Base-by-base conservation (phyloP, 64 coral and sea anemone species). In the Stichodactyla mertensii region DNA sequence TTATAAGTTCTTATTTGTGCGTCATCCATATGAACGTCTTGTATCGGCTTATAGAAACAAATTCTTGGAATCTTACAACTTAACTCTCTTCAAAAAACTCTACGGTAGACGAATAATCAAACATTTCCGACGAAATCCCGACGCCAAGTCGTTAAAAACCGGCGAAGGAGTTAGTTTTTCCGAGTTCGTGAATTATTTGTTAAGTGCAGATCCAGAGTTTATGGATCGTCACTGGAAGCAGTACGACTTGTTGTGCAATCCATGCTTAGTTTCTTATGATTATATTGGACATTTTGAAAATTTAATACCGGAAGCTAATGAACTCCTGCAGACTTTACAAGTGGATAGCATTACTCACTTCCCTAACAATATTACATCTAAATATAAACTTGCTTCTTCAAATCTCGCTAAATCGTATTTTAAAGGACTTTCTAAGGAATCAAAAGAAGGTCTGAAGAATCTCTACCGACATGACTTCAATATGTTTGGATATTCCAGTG, bases 21-120 rank as follows among this genome's bases (percentile, higher is more conserved):
- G 96, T 6, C 92, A 98, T 77, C 96, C 96, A 12, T 94, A 90
- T 88, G 96, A 98, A 57, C 74, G 96, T 62, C 77, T 98, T 5
- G 89, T 92, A 14, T 98, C 96, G 53, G 96, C 96, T 0, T 98
- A 95, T 62, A 92, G 96, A 90, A 98, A 98, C 86, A 98, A 98
- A 78, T 98, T 98, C 27, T 87, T 98, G 18, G 96, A 98, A 36
- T 94, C 92, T 6, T 98, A 98, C 84, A 98, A 98, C 83, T 79
- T 88, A 55, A 95, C 96, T 28, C 92, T 98, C 23, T 98, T 98
- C 27, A 92, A 94, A 87, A 83, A 90, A 36, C 69, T 92, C 1
- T 98, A 98, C 58, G 96, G 96, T 7, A 90, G 96, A 15, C 79
- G 77, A 54, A 98, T 98, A 51, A 98, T 98, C 28, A 83, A 77